A percentile compares a stretch with the other conserved stretches of the same genome.
Evolutionary conservation across 64 coral and sea anemone genomes (phyloP).

Genomic region (Cladopsammia gracilis): DNA sequence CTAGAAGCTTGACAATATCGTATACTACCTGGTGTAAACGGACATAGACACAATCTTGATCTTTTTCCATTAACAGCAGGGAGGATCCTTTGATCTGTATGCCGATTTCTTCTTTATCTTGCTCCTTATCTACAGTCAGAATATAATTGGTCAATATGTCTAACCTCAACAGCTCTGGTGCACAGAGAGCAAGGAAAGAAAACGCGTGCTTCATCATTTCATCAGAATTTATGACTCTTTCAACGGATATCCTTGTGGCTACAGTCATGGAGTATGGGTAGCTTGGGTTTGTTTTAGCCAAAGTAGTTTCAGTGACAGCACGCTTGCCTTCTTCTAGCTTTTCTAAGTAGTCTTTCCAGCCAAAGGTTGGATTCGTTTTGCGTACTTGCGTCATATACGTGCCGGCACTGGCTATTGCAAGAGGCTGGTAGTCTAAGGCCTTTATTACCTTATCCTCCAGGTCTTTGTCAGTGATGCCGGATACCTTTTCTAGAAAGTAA

Average conservation of each 20-base stretch:
- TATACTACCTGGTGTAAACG: background rate
- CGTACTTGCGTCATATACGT: conserved; percentile 30
- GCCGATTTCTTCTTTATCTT: conserved; percentile 18
- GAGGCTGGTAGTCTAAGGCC: conserved; percentile 58
- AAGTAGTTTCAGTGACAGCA: conserved; percentile 25
- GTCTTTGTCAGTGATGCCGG: conserved; percentile 15
- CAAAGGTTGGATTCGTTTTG: background rate
- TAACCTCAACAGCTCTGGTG: conserved; percentile 40
- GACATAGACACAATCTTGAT: background rate
- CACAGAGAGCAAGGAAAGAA: conserved; percentile 52
- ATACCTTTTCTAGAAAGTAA: conserved; percentile 31
- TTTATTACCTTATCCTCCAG: conserved; percentile 14
- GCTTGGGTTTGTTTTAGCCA: conserved; percentile 5
- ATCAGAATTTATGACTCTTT: conserved; percentile 13
- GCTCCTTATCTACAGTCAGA: background rate
- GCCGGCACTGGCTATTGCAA: conserved; percentile 52
- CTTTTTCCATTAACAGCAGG: conserved; percentile 7
- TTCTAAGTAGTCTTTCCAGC: conserved; percentile 48
- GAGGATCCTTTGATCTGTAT: conserved; percentile 25
- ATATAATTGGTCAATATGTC: conserved; percentile 54
- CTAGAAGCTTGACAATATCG: background rate
- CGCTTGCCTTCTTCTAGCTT: conserved; percentile 75
- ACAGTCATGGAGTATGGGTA: conserved; percentile 62
- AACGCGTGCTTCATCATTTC: conserved; percentile 63
- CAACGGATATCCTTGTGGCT: conserved; percentile 36